phyloP scores from a whole-genome alignment of 2,888 invertebrate genomes.

The Aplocera efformata region DNA sequence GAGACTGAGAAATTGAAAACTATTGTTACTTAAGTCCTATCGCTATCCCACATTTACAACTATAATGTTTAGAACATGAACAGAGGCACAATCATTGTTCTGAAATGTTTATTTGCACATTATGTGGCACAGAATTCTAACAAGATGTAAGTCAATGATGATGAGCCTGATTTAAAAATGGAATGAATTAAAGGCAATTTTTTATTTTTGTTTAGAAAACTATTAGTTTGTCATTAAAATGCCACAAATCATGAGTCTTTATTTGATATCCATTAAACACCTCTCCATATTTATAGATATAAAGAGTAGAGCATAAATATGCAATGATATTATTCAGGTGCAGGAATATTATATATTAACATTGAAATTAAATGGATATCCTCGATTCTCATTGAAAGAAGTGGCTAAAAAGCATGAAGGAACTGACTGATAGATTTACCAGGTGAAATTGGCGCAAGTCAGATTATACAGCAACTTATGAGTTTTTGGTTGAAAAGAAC shows the following conservation, averaged over 20 bases:
- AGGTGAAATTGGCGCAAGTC: slow-evolving; percentile 12
- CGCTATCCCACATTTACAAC: slow-evolving; percentile 12
- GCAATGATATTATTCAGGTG: slow-evolving; percentile 3
- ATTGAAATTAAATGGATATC: slow-evolving; percentile 4
- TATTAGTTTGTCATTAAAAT: slow-evolving; percentile 2
- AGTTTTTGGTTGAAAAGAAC: slow-evolving; percentile 4
- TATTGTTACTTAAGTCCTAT: slow-evolving; percentile 6
- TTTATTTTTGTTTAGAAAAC: slow-evolving; percentile 7
- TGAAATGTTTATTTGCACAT: slow-evolving; percentile 8
- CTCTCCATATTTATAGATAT: too few species aligned
- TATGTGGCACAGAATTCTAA: neutral
- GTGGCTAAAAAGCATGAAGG: slow-evolving; percentile 7
- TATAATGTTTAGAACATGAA: slow-evolving; percentile 12
- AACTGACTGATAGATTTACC: slow-evolving; percentile 7
- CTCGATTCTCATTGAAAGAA: slow-evolving; percentile 6
- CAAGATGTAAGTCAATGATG: slow-evolving; percentile 12
- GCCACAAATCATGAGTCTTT: slow-evolving; percentile 3
- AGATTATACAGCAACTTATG: slow-evolving; percentile 5
- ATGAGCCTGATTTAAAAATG: slow-evolving; percentile 8
- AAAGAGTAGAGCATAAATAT: too few species aligned
- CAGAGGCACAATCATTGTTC: slow-evolving; percentile 8
- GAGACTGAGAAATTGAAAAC: slow-evolving; percentile 4
- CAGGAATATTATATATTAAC: neutral
- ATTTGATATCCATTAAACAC: slow-evolving; percentile 1
- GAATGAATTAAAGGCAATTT: slow-evolving; percentile 7